phyloP scores from a whole-genome alignment of 2,113 vertebrate genomes.

The Hiodon alosoides region DNA sequence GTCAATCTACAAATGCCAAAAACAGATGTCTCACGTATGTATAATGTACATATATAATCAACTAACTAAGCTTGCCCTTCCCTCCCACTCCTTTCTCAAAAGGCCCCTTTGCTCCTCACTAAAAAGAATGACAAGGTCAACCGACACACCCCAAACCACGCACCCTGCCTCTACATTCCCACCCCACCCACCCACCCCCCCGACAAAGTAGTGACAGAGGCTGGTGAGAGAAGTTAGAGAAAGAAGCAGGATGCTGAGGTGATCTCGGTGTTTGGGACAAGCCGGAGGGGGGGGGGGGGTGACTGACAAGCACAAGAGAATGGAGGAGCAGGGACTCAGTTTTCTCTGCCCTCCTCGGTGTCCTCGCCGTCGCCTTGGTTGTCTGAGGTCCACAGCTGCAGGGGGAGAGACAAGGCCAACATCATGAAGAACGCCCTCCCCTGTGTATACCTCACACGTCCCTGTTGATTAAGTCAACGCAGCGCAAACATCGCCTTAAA shows the following conservation, averaged over 20 bases:
- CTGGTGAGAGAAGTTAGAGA: constrained; percentile 24
- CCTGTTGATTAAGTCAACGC: too few species aligned
- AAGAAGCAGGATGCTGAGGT: constrained; percentile 35
- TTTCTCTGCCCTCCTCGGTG: constrained; percentile 39
- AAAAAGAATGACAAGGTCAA: not conserved
- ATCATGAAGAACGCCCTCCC: constrained; percentile 8
- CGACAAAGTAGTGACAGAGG: constrained; percentile 43
- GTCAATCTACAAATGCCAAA: too few species aligned
- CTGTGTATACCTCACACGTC: not conserved
- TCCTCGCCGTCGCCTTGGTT: constrained; percentile 46
- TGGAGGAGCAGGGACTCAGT: constrained; percentile 35
- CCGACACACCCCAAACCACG: not conserved
- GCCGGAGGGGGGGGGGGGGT: constrained; percentile 10
- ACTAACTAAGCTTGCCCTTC: not conserved
- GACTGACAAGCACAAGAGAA: constrained; percentile 27
- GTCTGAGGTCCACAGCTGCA: constrained; percentile 64
- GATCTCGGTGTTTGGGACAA: constrained; percentile 36
- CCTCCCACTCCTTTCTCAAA: not conserved
- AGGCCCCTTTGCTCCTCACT: not conserved
- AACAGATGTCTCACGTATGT: constrained; percentile 15
- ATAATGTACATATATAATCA: constrained; percentile 7
- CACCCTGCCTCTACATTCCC: not conserved
- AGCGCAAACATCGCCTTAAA: not conserved
- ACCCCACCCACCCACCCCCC: constrained; percentile 29
- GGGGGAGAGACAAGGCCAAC: constrained; percentile 1